Conservation (phyloP, 2,888 invertebrate species). For the Tetragonula carbonaria region DNA sequence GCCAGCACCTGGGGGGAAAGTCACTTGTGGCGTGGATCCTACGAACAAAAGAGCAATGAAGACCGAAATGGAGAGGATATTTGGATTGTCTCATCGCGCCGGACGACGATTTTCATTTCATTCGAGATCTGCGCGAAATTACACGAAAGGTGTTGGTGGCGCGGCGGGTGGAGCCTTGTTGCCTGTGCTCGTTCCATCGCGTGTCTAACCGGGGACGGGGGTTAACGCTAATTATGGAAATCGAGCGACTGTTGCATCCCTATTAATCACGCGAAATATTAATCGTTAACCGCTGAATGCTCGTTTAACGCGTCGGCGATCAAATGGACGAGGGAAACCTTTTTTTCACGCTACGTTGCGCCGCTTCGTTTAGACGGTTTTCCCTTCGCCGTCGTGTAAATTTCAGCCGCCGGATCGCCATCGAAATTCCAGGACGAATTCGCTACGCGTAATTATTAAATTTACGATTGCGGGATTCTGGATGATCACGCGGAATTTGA, state of each 20-base stretch:
- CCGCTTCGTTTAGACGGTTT: neutral
- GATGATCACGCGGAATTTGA: neutral
- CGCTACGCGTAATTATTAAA: neutral
- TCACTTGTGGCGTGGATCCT: slow-evolving; percentile 81
- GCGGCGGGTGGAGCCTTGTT: too few species aligned
- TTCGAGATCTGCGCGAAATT: neutral
- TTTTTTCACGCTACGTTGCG: slow-evolving; percentile 11
- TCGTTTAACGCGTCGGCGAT: slow-evolving; percentile 12
- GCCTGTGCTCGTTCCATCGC: neutral
- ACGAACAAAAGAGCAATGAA: slow-evolving; percentile 40
- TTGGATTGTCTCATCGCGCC: neutral
- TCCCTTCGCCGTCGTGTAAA: neutral
- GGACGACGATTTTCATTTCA: neutral
- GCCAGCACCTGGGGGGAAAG: slow-evolving; percentile 79
- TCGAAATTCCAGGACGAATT: too few species aligned
- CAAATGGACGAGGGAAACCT: slow-evolving; percentile 13
- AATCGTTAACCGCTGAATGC: slow-evolving; percentile 18
- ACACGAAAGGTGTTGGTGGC: too few species aligned
- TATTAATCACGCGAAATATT: slow-evolving; percentile 40
- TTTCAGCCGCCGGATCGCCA: neutral
- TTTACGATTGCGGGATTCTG: neutral
- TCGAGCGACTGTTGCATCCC: slow-evolving; percentile 33
- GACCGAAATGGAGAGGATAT: neutral
- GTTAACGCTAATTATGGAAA: slow-evolving; percentile 39
- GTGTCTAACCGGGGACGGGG: neutral